Base-by-base conservation (phyloP, 2,113 vertebrate genomes). In the Indicator indicator region DNA sequence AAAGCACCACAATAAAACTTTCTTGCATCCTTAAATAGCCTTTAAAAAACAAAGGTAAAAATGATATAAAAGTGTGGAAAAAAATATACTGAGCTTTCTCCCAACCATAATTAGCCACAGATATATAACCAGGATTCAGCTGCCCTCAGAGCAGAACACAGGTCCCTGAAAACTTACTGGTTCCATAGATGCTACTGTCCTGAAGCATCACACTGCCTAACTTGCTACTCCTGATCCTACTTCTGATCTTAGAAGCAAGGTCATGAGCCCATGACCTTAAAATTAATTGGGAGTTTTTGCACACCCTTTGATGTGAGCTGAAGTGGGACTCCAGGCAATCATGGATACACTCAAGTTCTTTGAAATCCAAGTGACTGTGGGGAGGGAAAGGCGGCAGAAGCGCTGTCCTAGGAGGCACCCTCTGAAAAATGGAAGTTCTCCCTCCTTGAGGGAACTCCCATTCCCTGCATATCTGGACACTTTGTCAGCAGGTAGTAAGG, bases 261-360 rank as follows among this genome's bases (percentile, higher is more conserved):
- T 97, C 91, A 71, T 1, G 87, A 95, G 95, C 93, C 60, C 76
- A 79, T 71, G 94, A 23, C 93, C 89, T 89, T 87, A 20, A 73
- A 94, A 90, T 93, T 94, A 96, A 94, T 90, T 91, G 94, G 70
- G 71, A 94, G 52, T 42, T 94, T 92, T 93, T 85, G 56, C 64
- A 48, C 60, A 52, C 68, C 16, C 93, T 95, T 94, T 94, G 89
- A 96, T 91, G 93, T 90, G 75, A 93, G 48, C 75, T 74, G 68
- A 89, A 92, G 68, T 68, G 38, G 52, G 38, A 71, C 91, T 94
- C 62, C 73, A 88, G 71, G 78, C 46, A 73, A 89, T 76, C 72
- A 76, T 20, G 52, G 71, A 89, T 91, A 54, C 48, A 87, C 78
- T 94, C 63, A 24, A 87, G 78, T 83, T 89, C 82, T 78, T 87